phyloP scores from a whole-genome alignment of 2,797 vertebrate species.

The Vespertilio murinus region DNA sequence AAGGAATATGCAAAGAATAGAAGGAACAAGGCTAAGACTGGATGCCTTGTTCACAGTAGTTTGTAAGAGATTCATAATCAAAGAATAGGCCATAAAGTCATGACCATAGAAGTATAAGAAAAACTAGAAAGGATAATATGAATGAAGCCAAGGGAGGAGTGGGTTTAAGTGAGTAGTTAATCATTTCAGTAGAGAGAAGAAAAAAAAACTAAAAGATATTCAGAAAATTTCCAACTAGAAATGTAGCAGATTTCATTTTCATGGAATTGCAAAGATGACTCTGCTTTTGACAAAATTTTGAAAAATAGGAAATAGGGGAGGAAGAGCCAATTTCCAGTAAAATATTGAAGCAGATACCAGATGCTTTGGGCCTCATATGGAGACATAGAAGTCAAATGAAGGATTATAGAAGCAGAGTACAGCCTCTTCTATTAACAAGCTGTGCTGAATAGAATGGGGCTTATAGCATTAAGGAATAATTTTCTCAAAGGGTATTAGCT shows the following conservation, averaged over 20 bases:
- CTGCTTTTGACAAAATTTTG: neutral
- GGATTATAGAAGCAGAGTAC: neutral
- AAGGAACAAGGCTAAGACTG: neutral
- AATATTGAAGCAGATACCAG: neutral
- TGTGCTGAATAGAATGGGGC: neutral
- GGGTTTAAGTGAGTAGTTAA: neutral
- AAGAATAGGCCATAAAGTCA: neutral
- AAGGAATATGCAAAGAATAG: neutral
- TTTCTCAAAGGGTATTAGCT: conserved; percentile 7
- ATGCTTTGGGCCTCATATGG: neutral
- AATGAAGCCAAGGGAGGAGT: neutral
- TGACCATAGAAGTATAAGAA: neutral
- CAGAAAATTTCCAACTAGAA: conserved; percentile 2
- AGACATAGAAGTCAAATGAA: neutral
- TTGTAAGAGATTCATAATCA: neutral
- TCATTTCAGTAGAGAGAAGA: conserved; percentile 11
- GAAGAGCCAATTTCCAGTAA: conserved; percentile 18
- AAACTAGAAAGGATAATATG: neutral
- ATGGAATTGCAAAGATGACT: neutral
- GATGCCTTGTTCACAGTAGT: neutral
- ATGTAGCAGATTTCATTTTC: neutral
- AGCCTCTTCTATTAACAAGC: neutral
- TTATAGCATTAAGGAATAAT: neutral
- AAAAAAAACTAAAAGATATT: neutral
- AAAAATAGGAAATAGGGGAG: neutral